phyloP scores from a whole-genome alignment of 2,888 invertebrate species.

The Ichneumon xanthorius region DNA sequence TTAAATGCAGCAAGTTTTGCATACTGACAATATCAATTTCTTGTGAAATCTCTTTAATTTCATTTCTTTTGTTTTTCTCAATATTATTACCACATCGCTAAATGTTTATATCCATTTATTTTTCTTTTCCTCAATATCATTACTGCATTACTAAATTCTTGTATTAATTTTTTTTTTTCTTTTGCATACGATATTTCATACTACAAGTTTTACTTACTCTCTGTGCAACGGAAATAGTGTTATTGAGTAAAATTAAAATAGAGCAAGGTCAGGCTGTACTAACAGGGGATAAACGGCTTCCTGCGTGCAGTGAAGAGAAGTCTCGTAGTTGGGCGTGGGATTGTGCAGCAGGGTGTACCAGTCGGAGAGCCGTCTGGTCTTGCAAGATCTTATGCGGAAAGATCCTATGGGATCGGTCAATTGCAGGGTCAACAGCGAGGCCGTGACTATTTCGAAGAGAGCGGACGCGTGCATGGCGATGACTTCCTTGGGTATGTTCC shows the following conservation, averaged over 20 bases:
- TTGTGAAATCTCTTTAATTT: background rate
- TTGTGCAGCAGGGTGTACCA: constrained; percentile 99
- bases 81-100: background rate
- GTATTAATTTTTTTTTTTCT: background rate
- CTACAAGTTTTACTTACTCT: too few relatives aligned
- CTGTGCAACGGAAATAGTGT: too few relatives aligned
- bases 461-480: constrained; percentile 93
- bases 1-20: too few relatives aligned
- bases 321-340: constrained; percentile 96
- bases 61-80: background rate
- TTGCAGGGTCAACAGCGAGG: constrained; percentile 92
- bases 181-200: too few relatives aligned
- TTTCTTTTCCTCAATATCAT: background rate
- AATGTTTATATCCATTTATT: background rate
- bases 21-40: too few relatives aligned
- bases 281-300: constrained; percentile 99
- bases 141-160: background rate
- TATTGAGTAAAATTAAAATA: too few relatives aligned
- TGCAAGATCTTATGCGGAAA: constrained; percentile 92
- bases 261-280: constrained; percentile 82
- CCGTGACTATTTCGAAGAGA: constrained; percentile 91
- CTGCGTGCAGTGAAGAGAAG: constrained; percentile 96
- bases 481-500: constrained; percentile 91
- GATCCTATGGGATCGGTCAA: constrained; percentile 93
- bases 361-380: constrained; percentile 93